Evolutionary conservation across 2,888 invertebrate species (phyloP).

Genomic region (Phalangium opilio): DNA sequence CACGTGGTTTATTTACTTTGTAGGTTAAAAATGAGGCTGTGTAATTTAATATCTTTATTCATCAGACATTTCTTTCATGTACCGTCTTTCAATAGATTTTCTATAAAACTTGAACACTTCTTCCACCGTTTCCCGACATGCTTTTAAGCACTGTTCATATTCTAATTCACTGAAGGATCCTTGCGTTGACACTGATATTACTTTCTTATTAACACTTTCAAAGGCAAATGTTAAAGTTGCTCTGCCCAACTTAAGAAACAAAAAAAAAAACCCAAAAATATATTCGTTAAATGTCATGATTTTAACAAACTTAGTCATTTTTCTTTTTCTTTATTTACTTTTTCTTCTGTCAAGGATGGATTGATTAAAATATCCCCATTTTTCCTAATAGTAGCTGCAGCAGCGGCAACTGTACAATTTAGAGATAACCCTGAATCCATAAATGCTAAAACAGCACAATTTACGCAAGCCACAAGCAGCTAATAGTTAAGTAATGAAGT

Average conservation of each 20-base stretch:
- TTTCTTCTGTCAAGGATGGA: constrained; percentile 39
- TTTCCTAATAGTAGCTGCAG: constrained; percentile 49
- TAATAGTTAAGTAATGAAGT: constrained; percentile 2
- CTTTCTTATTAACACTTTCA: not conserved
- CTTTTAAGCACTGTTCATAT: not conserved
- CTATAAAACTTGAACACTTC: not conserved
- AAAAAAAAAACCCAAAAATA: not conserved
- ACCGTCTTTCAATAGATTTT: not conserved
- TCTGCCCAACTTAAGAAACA: not conserved
- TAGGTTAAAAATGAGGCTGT: too few species aligned
- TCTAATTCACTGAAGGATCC: not conserved
- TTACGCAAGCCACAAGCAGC: constrained; percentile 59
- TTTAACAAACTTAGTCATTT: too few species aligned
- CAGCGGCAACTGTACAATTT: constrained; percentile 63
- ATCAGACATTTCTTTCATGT: not conserved
- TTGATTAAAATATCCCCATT: constrained; percentile 46
- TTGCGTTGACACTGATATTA: not conserved
- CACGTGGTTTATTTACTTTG: too few species aligned
- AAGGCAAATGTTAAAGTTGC: not conserved
- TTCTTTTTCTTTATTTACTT: too few species aligned
- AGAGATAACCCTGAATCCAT: constrained; percentile 69
- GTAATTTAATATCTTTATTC: too few species aligned
- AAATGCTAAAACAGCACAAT: constrained; percentile 64
- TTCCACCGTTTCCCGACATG: not conserved
- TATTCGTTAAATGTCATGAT: not conserved